Evolutionary conservation across 2,113 vertebrate species (phyloP), one percentile per base, ranked within the genome.

Genomic region (Aphelocoma coerulescens): DNA sequence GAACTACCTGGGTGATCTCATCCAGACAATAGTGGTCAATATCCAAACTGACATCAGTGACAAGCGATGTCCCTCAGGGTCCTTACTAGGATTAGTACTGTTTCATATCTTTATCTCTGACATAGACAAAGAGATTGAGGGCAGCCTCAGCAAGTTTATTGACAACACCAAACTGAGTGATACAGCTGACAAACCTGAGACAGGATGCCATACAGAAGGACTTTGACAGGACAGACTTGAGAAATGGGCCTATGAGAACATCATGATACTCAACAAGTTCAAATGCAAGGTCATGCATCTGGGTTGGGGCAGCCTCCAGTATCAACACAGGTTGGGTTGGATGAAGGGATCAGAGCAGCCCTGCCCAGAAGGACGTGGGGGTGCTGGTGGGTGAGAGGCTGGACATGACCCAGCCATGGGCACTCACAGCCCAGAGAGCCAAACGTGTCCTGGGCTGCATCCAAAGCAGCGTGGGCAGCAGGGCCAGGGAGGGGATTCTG

Each of bases 261-360:
- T n/a, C 20, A 26, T 22, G 39, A n/a, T 26, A 48, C 21, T 35
- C 23, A 68, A 28, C 11, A 73, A 48, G 11, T 7, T n/a, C 54
- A 68, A 75, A 46, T 0, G 1, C 23, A 46, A 67, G 16, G 46
- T 28, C 0, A 0, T n/a, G 30, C 13, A 21, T 33, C 39, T 46
- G 46, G 22, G 19, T 6, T 46, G 10, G 19, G 27, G 23, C 19
- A 89, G n/a, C 16, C 35, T 37, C 13, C 33, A 28, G 6, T 12
- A 33, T 10, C 32, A 65, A 7, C 37, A 37, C 10, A 58, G 35
- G 35, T 37, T 73, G 21, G 12, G 7, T 11, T 41, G 67, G 21
- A 73, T 43, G 15, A 37, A 58, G 4, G 8, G 15, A 58, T 73
- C 8, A 58, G 12, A 79, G 24, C 24, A 88, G 43, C 32, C 35